A percentile compares a stretch with the other conserved stretches of the same genome.
phyloP scores from a whole-genome alignment of 2,113 vertebrate species.

The Pluvialis apricaria region DNA sequence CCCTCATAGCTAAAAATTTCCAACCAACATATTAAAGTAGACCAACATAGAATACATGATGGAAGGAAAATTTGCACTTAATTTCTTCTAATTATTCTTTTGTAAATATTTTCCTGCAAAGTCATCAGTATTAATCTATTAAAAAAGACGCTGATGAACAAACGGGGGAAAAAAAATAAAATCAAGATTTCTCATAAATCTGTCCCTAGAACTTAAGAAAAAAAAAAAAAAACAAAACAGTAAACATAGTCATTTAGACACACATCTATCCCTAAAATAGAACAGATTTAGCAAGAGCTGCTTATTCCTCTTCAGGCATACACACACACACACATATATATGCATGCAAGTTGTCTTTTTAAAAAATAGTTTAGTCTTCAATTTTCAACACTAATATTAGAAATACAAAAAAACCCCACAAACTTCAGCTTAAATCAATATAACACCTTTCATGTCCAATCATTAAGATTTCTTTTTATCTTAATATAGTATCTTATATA shows the following conservation, averaged over 20 bases:
- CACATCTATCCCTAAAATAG: background rate
- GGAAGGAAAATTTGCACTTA: background rate
- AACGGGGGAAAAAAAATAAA: background rate
- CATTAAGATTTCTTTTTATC: background rate
- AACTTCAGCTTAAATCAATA: background rate
- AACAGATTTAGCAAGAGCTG: background rate
- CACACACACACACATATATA: accelerated
- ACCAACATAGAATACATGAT: background rate
- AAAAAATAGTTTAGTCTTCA: background rate
- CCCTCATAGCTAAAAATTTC: background rate
- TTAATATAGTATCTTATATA: too few species aligned
- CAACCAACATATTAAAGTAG: background rate
- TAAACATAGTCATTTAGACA: background rate
- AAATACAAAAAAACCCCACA: background rate
- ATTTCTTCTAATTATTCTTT: background rate
- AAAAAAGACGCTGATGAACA: background rate
- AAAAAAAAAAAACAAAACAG: background rate
- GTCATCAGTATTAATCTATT: background rate
- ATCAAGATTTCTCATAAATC: background rate
- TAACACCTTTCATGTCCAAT: background rate
- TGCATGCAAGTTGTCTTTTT: accelerated
- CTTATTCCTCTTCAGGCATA: background rate
- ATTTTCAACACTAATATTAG: background rate
- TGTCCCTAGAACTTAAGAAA: background rate
- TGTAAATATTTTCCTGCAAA: background rate